These are phyloP conservation scores for Pangasius krempfi DNA, from an alignment of 2,797 vertebrate genomes.

Conservation along the genomic window DNA sequence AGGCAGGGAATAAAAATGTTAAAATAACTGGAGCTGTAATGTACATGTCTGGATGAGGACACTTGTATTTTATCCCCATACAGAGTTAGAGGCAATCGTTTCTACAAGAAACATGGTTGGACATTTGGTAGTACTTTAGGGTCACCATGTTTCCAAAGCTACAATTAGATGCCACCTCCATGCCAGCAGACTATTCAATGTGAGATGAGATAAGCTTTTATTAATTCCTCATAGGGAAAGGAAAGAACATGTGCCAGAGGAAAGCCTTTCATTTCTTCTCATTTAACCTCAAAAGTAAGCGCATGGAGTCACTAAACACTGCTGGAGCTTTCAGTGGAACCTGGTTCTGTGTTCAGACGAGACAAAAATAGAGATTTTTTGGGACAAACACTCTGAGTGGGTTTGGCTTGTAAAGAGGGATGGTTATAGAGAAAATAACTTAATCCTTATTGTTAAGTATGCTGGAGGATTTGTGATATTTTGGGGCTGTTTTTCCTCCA, in stretches of 20 bases:
- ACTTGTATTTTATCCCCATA: not conserved
- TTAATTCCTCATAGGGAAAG: not conserved
- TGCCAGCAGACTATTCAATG: no score
- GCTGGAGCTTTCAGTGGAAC: not conserved
- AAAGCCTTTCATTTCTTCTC: not conserved
- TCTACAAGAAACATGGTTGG: not conserved
- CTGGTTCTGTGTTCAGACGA: not conserved
- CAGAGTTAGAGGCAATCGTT: not conserved
- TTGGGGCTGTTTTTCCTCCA: not conserved
- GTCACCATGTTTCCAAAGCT: not conserved
- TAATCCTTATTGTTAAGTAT: conserved; percentile 1
- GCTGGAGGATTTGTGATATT: conserved; percentile 7
- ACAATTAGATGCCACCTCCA: not conserved
- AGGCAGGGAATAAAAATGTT: not conserved
- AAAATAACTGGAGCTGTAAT: not conserved
- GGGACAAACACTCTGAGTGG: not conserved
- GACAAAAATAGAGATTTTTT: not conserved
- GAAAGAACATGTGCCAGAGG: not conserved
- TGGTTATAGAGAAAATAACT: not conserved
- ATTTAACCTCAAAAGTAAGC: not conserved
- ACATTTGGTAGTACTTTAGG: not conserved
- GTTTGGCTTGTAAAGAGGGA: not conserved
- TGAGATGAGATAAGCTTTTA: not conserved
- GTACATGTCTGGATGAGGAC: not conserved
- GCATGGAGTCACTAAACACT: not conserved